Evolutionary conservation across 2,888 invertebrate species (phyloP), one percentile per base, ranked within the genome.

Genomic region (Podabrus alpinus): DNA sequence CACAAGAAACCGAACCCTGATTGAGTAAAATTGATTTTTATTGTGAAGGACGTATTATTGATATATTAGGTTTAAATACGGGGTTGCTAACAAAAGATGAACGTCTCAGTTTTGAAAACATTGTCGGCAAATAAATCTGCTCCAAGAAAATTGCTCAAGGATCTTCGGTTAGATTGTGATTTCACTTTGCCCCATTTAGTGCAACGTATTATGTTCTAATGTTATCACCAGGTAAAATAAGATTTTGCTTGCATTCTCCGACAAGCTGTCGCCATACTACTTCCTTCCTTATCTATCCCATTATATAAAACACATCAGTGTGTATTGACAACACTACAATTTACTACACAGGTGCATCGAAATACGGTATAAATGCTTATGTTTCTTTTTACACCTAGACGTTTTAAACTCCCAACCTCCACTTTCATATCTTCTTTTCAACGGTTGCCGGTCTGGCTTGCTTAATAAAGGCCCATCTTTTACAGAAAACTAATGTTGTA

Each of bases 171-270:
- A 71, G 71, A 75, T 72, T 72, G 75, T 72, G 75, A 72, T 60
- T 62, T 59, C 68, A 29, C 21, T 25, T 17, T 66, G 71, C 71
- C 59, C 75, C 45, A 69, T 24, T 75, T 72, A 61, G 68, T 69
- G 69, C 15, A 59, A 59, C 64, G 67, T 71, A 60, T 68, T 67
- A 72, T 69, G 71, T 70, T 76, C 76, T 76, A 76, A 82, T 78
- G 73, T 74, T 76, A 81, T 77, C 80, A 84, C 84, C 86, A 87
- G 86, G 86, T 86, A 86, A 85, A 72, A 85, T 84, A 83, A 83
- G 85, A 86, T 86, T 86, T 75, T 85, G 84, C 85, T 84, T n/a
- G 86, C 87, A 87, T 87, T 87, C 87, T 82, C 85, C 87, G 87
- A 85, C 87, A 82, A 79, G 79, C 82, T 84, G 87, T 86, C 87